These are phyloP conservation scores for Tetramorium simillimum DNA, from an alignment of 1,140 invertebrate genomes.

Conservation along the genomic window DNA sequence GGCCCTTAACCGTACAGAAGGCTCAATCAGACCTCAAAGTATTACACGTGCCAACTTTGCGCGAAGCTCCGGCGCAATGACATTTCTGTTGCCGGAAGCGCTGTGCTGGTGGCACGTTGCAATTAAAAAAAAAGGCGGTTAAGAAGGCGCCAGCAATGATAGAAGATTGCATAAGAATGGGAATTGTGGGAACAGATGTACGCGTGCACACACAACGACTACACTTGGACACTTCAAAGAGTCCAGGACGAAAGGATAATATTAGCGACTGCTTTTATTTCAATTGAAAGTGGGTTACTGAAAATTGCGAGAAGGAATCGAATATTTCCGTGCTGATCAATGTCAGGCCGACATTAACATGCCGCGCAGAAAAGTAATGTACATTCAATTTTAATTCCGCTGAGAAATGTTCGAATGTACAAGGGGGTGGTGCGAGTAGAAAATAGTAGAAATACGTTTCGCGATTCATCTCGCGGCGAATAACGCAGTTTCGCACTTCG, in stretches of 20 bases:
- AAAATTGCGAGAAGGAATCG: not conserved
- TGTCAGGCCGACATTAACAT: not conserved
- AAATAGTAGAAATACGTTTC: not conserved
- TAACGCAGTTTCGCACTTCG: slow-evolving; percentile 31
- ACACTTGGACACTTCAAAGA: not conserved
- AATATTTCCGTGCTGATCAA: not conserved
- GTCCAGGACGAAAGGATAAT: not conserved
- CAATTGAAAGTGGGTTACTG: not conserved
- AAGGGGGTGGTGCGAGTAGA: not conserved
- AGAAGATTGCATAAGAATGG: slow-evolving; percentile 17
- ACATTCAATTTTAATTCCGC: slow-evolving; percentile 10
- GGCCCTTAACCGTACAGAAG: slow-evolving; percentile 46
- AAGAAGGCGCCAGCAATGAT: not conserved
- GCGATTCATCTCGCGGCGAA: slow-evolving; percentile 37
- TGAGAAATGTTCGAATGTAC: not conserved
- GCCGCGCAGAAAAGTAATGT: not conserved
- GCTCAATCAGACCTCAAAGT: slow-evolving; percentile 74
- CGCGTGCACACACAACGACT: not conserved
- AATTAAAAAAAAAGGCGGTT: slow-evolving; percentile 45
- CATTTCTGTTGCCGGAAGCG: slow-evolving; percentile 1
- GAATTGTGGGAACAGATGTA: not conserved
- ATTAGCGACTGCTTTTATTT: not conserved
- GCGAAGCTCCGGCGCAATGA: not conserved
- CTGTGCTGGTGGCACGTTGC: not conserved
- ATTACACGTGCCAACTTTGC: slow-evolving; percentile 51